Evolutionary conservation across 2,888 invertebrate genomes (phyloP), one percentile per base, ranked within the genome.

Genomic region (Pyrgus malvae): DNA sequence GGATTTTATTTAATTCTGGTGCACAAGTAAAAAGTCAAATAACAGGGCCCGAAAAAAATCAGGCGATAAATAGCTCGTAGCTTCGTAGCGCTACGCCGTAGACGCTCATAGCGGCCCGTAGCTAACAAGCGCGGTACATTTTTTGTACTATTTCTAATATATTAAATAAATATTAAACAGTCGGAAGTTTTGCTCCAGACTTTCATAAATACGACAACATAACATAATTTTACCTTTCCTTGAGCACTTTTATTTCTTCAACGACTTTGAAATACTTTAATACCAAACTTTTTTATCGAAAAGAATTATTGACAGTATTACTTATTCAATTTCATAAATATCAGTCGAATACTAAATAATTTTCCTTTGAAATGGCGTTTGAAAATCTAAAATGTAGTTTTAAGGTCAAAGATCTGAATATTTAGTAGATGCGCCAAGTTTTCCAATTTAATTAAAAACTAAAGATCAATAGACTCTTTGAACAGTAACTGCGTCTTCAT

Each of bases 21-120:
- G 56, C 49, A 29, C 45, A 49, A 59, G 56, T 49, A 56, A 56
- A 58, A 59, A 46, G 49, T 50, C 54, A 59, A 59, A 59, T 55
- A 51, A 41, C 55, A 41, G 49, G 41, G 11, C 17, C 38, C 50
- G 33, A 48, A 2, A 49, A 54, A 58, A 58, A 56, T 45, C 54
- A 40, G 49, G 53, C 51, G 27, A 44, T 56, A 58, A 51, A 3
- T 4, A 21, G 6, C 21, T 21, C 21, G 21, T 55, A 60, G 58
- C 49, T 49, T 49, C 53, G 49, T 58, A 60, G 58, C 51, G 23
- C 35, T 21, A 21, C 21, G 21, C 21, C 21, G 21, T 21, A 21
- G 21, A 21, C 21, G 6, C 3, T 21, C 44, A 29, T 27, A 7
- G 7, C 4, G 9, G 2, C 9, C 48, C 48, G 45, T 31, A 29